Conservation (phyloP, 1,140 invertebrate species). For the Anoplolepis gracilipes region DNA sequence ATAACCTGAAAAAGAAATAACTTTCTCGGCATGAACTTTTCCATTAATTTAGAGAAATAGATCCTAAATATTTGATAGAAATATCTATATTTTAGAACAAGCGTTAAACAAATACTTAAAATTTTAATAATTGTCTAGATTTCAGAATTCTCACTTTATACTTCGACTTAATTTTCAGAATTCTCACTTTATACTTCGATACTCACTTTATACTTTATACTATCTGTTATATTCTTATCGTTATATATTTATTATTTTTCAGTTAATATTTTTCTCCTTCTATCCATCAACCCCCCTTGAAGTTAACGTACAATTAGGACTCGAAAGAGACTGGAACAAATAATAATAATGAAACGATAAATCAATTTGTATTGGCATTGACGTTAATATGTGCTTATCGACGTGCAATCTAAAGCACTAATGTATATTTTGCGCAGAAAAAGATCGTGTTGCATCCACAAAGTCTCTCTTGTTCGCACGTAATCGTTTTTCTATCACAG, state of each 20-base stretch:
- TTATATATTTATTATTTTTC: neutral
- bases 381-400: slow-evolving; percentile 24
- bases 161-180: no score
- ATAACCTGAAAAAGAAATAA: neutral
- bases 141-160: no score
- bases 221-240: neutral
- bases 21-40: neutral
- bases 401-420: slow-evolving; percentile 14
- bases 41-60: neutral
- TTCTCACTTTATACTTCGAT: neutral
- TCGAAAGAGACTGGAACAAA: slow-evolving; percentile 20
- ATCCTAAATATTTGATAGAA: neutral
- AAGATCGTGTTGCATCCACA: neutral
- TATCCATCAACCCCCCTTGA: neutral
- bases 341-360: slow-evolving; percentile 27
- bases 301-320: slow-evolving; percentile 13
- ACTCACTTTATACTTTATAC: neutral
- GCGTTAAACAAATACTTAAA: neutral
- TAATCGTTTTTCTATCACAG: neutral
- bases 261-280: neutral
- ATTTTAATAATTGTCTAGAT: no score
- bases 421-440: neutral
- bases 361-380: slow-evolving; percentile 14
- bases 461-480: neutral
- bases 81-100: neutral